Conservation (phyloP, 2,113 vertebrate genomes). For the Poeciliopsis turrubarensis region DNA sequence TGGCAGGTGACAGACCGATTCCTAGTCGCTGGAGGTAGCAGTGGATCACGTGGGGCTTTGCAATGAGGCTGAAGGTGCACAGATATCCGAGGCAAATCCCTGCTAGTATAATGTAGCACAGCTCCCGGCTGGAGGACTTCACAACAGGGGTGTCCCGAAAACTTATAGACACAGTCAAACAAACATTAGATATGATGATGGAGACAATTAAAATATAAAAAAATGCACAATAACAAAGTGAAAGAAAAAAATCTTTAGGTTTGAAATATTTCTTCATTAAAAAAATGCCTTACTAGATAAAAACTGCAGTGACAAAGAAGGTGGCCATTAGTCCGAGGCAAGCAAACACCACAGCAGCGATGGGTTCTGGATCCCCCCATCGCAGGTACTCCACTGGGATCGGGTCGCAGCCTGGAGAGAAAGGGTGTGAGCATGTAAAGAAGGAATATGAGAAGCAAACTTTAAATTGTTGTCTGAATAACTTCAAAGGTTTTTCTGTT, state of each 20-base stretch:
- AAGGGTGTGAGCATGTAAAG: background rate
- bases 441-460: background rate
- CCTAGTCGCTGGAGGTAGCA: slow-evolving; percentile 96
- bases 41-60: slow-evolving; percentile 91
- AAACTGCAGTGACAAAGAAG: slow-evolving; percentile 92
- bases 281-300: slow-evolving; percentile 84
- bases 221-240: background rate
- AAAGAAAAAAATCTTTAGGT: background rate
- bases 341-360: slow-evolving; percentile 95
- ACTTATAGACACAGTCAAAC: slow-evolving; percentile 42
- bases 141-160: slow-evolving; percentile 95
- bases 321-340: slow-evolving; percentile 94
- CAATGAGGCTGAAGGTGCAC: slow-evolving; percentile 96
- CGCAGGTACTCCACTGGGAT: slow-evolving; percentile 95
- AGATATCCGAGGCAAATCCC: slow-evolving; percentile 98
- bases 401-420: slow-evolving; percentile 87
- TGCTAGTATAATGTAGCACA: slow-evolving; percentile 97
- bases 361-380: slow-evolving; percentile 97
- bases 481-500: background rate
- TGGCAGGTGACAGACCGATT: slow-evolving; percentile 95
- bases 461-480: background rate
- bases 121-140: slow-evolving; percentile 96
- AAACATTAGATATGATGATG: background rate
- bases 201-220: background rate
- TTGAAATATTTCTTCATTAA: background rate